These are phyloP conservation scores for Mormyrops attenuatus DNA, from an alignment of 2,797 vertebrate species.

Conservation along the genomic window DNA sequence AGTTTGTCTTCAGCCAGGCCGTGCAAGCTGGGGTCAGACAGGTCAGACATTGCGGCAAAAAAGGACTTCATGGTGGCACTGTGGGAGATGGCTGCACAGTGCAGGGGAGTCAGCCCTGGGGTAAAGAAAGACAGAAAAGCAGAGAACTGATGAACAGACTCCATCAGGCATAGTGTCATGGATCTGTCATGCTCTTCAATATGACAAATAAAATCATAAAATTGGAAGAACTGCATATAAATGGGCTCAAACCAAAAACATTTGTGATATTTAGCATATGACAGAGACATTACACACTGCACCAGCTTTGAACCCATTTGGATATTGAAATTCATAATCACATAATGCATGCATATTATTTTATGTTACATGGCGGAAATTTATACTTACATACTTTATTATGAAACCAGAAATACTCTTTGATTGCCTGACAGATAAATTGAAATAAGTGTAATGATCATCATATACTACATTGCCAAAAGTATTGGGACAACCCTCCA, in stretches of 20 bases:
- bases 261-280: neutral
- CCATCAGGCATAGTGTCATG: neutral
- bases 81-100: conserved; percentile 79
- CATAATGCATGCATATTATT: neutral
- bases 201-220: neutral
- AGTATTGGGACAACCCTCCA: neutral
- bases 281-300: neutral
- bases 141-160: neutral
- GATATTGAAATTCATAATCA: neutral
- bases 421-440: neutral
- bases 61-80: conserved; percentile 60
- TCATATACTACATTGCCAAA: neutral
- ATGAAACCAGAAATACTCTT: neutral
- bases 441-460: neutral
- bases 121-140: neutral
- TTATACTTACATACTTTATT: neutral
- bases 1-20: conserved; percentile 59
- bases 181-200: neutral
- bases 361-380: neutral
- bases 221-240: neutral
- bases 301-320: neutral
- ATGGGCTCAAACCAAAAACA: neutral
- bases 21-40: conserved; percentile 45
- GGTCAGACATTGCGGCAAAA: conserved; percentile 30
- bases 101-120: conserved; percentile 79